These are phyloP conservation scores for Gopherus flavomarginatus DNA, from an alignment of 2,113 vertebrate species.

Conservation along the genomic window DNA sequence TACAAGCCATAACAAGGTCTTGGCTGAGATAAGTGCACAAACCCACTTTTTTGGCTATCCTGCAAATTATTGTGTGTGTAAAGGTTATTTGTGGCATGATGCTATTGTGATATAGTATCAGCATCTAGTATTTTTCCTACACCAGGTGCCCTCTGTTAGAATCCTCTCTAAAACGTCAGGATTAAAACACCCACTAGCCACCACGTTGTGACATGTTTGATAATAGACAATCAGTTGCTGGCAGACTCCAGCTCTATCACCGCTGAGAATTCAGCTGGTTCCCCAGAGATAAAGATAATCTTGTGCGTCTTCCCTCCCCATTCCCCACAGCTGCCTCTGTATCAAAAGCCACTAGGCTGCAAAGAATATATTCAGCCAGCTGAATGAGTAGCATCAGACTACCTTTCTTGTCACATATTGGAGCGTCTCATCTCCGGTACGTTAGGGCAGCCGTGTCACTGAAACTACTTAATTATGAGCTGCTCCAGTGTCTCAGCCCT, in stretches of 20 bases:
- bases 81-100: not conserved
- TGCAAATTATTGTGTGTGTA: not conserved
- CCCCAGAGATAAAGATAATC: not conserved
- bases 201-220: constrained; percentile 3
- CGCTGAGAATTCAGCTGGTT: constrained; percentile 11
- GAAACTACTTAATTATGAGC: not conserved
- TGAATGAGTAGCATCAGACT: not conserved
- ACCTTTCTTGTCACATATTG: not conserved
- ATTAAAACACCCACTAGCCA: not conserved
- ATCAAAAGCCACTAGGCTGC: not conserved
- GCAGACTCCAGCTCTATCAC: not conserved
- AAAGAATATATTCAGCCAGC: not conserved
- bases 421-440: not conserved
- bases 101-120: not conserved
- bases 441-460: not conserved
- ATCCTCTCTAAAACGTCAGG: constrained; percentile 3
- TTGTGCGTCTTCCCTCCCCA: not conserved
- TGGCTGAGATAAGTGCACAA: not conserved
- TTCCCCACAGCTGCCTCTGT: not conserved
- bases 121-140: constrained; percentile 1
- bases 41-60: not conserved
- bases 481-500: not conserved
- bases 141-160: not conserved
- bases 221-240: not conserved
- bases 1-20: not conserved